These are phyloP conservation scores for Anguilla megastoma DNA, from an alignment of 2,797 vertebrate species.

Conservation along the genomic window DNA sequence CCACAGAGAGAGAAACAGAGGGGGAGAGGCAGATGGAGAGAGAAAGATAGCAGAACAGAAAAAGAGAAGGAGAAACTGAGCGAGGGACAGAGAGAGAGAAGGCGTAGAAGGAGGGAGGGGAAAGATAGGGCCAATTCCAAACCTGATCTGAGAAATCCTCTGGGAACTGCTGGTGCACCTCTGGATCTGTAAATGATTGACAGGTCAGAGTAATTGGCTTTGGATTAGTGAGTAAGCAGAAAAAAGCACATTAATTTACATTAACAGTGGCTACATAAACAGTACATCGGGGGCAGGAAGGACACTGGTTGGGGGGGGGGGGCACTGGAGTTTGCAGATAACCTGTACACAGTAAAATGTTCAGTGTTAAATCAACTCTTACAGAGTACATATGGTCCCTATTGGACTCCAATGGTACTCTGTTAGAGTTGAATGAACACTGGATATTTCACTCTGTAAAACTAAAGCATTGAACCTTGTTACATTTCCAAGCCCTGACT, in stretches of 20 bases:
- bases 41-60: neutral
- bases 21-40: neutral
- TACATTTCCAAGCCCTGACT: neutral
- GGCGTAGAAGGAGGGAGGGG: constrained; percentile 48
- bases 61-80: constrained; percentile 52
- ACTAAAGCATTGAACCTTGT: neutral
- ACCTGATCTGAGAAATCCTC: constrained; percentile 96
- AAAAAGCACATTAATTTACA: constrained; percentile 82
- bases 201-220: constrained; percentile 88
- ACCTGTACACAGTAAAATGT: too few relatives aligned
- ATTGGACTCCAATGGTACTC: too few relatives aligned
- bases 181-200: constrained; percentile 88
- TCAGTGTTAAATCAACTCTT: too few relatives aligned
- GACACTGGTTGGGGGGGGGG: constrained; percentile 74
- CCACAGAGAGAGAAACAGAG: neutral
- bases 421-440: too few relatives aligned
- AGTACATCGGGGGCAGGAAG: constrained; percentile 74
- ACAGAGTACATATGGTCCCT: too few relatives aligned
- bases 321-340: neutral
- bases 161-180: constrained; percentile 90
- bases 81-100: neutral
- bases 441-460: neutral
- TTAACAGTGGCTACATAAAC: constrained; percentile 60
- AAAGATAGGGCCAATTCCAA: constrained; percentile 83
- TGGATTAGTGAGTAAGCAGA: constrained; percentile 84